Evolutionary conservation across 2,888 invertebrate genomes (phyloP).

Genomic region (Toxonevra muliebris): DNA sequence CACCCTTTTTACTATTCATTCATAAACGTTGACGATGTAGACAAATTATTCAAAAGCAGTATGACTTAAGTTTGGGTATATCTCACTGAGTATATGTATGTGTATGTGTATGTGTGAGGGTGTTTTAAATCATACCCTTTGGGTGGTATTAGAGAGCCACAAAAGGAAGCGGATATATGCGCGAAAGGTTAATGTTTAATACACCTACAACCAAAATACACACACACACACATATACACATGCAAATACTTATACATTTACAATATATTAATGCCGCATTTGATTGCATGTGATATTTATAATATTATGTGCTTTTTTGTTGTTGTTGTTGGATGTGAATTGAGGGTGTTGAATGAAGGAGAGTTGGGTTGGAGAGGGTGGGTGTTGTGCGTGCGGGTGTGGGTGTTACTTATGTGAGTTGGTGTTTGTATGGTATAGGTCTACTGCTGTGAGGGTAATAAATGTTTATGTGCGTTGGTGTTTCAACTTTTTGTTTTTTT

Average conservation of each 20-base stretch:
- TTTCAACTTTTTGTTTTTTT: constrained; percentile 3
- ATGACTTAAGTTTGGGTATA: constrained; percentile 2
- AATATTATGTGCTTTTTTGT: neutral
- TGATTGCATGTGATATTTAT: constrained; percentile 1
- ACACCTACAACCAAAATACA: constrained; percentile 32
- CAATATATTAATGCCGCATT: neutral
- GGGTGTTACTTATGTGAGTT: constrained; percentile 24
- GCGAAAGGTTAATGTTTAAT: constrained; percentile 51
- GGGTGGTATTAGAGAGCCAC: constrained; percentile 37
- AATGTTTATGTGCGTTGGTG: constrained; percentile 2
- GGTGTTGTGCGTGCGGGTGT: neutral
- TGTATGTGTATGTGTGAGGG: constrained; percentile 14
- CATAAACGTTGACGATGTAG: neutral
- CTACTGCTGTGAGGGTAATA: constrained; percentile 25
- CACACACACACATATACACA: constrained; percentile 15
- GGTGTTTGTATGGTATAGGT: constrained; percentile 21
- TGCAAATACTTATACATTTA: neutral
- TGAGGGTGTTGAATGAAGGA: neutral
- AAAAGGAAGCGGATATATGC: constrained; percentile 51
- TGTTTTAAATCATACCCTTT: constrained; percentile 26
- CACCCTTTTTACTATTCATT: constrained; percentile 27
- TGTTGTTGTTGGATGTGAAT: neutral
- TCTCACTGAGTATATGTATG: too few relatives aligned
- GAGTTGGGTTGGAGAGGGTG: constrained; percentile 18
- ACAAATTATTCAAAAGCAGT: constrained; percentile 30